phyloP scores from a whole-genome alignment of 2,888 invertebrate genomes.

The Pinctada fucata region DNA sequence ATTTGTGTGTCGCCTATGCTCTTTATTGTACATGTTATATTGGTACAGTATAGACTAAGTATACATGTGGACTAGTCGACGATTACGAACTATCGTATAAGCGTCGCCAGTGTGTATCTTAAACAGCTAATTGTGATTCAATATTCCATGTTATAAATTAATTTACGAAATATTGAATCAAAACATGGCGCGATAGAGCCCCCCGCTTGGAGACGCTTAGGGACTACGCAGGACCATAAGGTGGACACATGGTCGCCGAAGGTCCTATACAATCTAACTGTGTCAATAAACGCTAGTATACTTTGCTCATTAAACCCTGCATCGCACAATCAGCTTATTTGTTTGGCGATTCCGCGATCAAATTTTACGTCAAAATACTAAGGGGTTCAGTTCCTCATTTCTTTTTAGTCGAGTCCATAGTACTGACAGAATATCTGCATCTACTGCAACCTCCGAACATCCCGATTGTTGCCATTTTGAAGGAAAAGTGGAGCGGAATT shows the following conservation, averaged over 20 bases:
- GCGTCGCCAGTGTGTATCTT: slow-evolving; percentile 11
- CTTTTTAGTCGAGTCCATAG: too few relatives aligned
- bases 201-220: not conserved
- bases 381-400: too few relatives aligned
- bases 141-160: slow-evolving; percentile 15
- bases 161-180: slow-evolving; percentile 20
- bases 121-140: slow-evolving; percentile 15
- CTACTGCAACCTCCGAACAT: too few relatives aligned
- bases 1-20: not conserved
- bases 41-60: not conserved
- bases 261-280: not conserved
- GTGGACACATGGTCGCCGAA: slow-evolving; percentile 8
- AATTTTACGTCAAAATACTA: too few relatives aligned
- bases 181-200: not conserved
- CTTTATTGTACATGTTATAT: not conserved
- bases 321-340: not conserved
- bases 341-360: not conserved
- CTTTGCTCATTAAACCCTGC: not conserved
- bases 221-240: not conserved
- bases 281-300: slow-evolving; percentile 1
- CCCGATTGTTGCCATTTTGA: too few relatives aligned
- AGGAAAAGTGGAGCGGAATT: too few relatives aligned
- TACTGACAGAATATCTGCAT: too few relatives aligned
- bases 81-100: not conserved
- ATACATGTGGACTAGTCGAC: not conserved